A percentile compares a stretch with the other conserved stretches of the same genome.
Conservation (phyloP, 2,113 vertebrate genomes). For the Oryzias javanicus region DNA sequence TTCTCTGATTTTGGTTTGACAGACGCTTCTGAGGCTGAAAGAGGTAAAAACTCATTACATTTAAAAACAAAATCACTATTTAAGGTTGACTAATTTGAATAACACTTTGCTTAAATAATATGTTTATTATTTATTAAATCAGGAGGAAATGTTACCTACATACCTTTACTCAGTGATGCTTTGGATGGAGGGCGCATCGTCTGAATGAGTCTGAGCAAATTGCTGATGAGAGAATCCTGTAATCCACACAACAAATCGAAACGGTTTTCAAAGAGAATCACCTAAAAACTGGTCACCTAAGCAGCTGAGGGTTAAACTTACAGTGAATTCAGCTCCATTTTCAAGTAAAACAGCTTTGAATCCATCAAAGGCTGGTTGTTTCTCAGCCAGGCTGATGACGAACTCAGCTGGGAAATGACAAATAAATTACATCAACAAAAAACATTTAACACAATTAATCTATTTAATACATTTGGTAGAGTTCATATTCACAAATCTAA, state of each 20-base stretch:
- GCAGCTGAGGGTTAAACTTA: conserved; percentile 58
- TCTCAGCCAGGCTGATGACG: conserved; percentile 92
- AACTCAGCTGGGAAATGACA: conserved; percentile 85
- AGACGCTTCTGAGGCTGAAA: conserved; percentile 52
- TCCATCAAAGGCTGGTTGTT: conserved; percentile 84
- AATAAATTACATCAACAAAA: background rate
- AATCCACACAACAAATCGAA: conserved; percentile 1
- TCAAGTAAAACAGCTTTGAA: conserved; percentile 86
- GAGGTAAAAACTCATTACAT: background rate
- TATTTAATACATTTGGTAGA: accelerated
- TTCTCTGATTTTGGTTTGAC: conserved; percentile 85
- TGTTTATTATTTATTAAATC: background rate
- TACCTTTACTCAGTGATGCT: conserved; percentile 83
- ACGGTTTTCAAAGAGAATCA: too few relatives aligned
- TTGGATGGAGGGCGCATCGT: conserved; percentile 92
- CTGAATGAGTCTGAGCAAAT: conserved; percentile 93
- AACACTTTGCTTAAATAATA: background rate
- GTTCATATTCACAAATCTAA: too few relatives aligned
- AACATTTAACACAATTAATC: background rate
- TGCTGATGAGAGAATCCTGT: conserved; percentile 92
- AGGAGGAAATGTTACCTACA: background rate
- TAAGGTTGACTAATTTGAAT: background rate
- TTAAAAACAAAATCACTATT: too few relatives aligned
- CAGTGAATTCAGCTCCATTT: conserved; percentile 96
- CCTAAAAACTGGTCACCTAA: background rate